Evolutionary conservation across 2,797 vertebrate genomes (phyloP).

Genomic region (Oceanodroma leucorhoa): DNA sequence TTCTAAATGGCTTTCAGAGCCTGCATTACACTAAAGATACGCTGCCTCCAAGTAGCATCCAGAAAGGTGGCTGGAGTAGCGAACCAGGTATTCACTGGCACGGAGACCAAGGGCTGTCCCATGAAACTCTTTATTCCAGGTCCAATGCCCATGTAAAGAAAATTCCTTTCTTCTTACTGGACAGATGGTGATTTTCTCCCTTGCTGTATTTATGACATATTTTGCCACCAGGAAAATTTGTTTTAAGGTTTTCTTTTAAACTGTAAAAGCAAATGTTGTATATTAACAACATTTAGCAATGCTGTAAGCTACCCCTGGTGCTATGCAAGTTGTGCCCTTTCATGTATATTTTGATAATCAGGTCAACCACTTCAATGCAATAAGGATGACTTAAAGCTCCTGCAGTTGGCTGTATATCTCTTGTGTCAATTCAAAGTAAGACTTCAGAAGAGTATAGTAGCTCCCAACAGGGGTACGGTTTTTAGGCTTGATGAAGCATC

Average conservation of each 20-base stretch:
- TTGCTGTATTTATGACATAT: background rate
- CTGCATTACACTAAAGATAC: background rate
- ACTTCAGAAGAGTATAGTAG: background rate
- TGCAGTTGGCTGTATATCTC: fast-evolving
- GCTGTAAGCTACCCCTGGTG: background rate
- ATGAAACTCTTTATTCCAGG: background rate
- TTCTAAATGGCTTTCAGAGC: background rate
- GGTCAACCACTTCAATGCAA: background rate
- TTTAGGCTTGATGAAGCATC: background rate
- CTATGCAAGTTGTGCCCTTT: background rate
- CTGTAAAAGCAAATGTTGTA: background rate
- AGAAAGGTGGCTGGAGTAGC: background rate
- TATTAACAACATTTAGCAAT: background rate
- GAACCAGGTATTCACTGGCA: background rate
- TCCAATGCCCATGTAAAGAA: background rate
- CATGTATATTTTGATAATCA: background rate
- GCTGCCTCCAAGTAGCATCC: background rate
- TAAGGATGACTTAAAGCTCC: background rate
- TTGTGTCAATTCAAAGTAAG: background rate
- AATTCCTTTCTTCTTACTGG: background rate
- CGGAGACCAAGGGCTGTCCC: background rate
- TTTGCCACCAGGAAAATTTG: background rate
- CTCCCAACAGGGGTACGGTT: background rate
- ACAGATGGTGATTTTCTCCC: background rate
- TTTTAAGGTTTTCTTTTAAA: background rate